Evolutionary conservation across 2,797 vertebrate species (phyloP), one percentile per base, ranked within the genome.

Genomic region (Coendou prehensilis): DNA sequence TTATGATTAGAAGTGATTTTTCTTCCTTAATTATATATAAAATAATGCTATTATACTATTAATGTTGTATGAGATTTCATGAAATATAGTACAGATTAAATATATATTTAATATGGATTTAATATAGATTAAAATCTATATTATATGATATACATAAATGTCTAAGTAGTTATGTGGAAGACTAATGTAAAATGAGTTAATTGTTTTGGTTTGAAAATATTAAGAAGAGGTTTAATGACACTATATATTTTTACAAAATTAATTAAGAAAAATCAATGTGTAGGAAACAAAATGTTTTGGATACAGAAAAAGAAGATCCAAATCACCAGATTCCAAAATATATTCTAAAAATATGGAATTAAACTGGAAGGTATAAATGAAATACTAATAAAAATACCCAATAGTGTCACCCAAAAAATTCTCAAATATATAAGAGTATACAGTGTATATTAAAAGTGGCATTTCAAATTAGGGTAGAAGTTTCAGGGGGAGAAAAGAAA

Each of bases 401-500:
- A 71, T 6, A 76, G 2, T 1, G 4, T 67, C 37, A 52, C 91
- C 17, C 37, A 28, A 64, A 90, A 91, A 52, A 13, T 50, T 64
- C 50, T 10, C 18, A 83, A 45, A 47, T 83, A 20, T 56, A 61
- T 69, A 73, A 9, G 45, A 78, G 18, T 87, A 71, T 69, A 50
- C 33, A 61, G 33, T 78, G 0, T n/a, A 41, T 76, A 79, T 79
- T 82, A n/a, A 89, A 90, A 71, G 13, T 56, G 54, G 4, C 87
- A 94, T 89, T 96, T 96, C 11, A 94, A 94, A 88, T 93, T 28
- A 61, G 37, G 8, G 23, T 63, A 26, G 59, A 92, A 94, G 91
- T 56, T 93, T 97, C 69, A 89, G 57, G 11, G 54, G 57, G 0
- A 20, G 69, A 61, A 54, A 89, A 13, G 56, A 86, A 57, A 93